These are phyloP conservation scores for Eclectus roratus DNA, from an alignment of 2,113 vertebrate genomes.

Conservation along the genomic window DNA sequence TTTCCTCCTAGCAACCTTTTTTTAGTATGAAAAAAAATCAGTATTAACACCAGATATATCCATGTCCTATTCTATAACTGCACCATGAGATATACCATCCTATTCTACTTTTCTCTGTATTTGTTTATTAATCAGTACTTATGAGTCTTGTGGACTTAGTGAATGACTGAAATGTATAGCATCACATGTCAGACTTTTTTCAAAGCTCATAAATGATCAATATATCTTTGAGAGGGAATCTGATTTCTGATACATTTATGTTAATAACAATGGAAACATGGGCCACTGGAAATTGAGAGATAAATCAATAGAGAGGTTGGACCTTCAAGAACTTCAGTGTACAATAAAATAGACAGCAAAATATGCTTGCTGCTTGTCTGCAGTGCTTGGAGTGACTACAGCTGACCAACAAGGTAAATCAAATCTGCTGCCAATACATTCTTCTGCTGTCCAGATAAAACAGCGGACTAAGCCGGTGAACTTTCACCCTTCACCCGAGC, in stretches of 20 bases:
- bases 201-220: conserved; percentile 54
- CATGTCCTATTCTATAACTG: not conserved
- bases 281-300: conserved; percentile 63
- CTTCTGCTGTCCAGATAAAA: conserved; percentile 82
- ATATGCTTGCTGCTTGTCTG: conserved; percentile 69
- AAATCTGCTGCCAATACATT: conserved; percentile 82
- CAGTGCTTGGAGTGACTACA: conserved; percentile 70
- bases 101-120: not conserved
- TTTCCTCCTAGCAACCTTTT: not conserved
- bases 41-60: not conserved
- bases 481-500: conserved; percentile 86
- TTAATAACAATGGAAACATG: conserved; percentile 56
- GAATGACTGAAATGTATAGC: conserved; percentile 1
- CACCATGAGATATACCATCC: not conserved
- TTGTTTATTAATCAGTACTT: not conserved
- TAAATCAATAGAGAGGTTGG: conserved; percentile 70
- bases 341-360: conserved; percentile 54
- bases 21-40: not conserved
- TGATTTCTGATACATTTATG: conserved; percentile 69
- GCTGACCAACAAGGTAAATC: conserved; percentile 80
- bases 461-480: conserved; percentile 82
- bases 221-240: conserved; percentile 50
- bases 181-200: conserved; percentile 28
- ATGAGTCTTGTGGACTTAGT: not conserved
- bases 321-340: conserved; percentile 58